A percentile compares a stretch with the other conserved stretches of the same genome.
phyloP scores from a whole-genome alignment of 2,797 vertebrate genomes.

The Toxotes lorentzi region DNA sequence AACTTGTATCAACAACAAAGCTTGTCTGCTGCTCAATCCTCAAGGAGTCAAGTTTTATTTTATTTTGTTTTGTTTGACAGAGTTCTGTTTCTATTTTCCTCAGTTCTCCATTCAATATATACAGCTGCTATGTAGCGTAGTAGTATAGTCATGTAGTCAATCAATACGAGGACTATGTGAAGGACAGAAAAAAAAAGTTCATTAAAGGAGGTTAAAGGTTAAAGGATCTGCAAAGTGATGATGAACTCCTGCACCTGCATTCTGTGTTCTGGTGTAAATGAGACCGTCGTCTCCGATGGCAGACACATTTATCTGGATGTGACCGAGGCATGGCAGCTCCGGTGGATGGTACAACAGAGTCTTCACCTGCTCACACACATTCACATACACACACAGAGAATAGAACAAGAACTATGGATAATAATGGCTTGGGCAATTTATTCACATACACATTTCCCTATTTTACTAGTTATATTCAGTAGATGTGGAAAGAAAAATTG shows the following conservation, averaged over 20 bases:
- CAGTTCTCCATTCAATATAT: too few species aligned
- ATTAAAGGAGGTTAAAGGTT: too few species aligned
- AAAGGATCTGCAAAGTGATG: neutral
- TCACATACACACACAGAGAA: neutral
- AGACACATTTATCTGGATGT: constrained; percentile 83
- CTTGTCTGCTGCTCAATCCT: too few species aligned
- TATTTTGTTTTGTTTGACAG: too few species aligned
- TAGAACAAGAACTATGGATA: neutral
- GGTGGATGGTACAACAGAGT: constrained; percentile 85
- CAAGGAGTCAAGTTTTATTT: too few species aligned
- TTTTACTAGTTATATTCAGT: neutral
- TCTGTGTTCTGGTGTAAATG: constrained; percentile 87
- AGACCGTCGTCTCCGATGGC: constrained; percentile 89
- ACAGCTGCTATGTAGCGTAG: too few species aligned
- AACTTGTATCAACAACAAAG: too few species aligned
- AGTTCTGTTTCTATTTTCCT: too few species aligned
- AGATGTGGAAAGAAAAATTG: neutral
- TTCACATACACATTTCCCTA: neutral
- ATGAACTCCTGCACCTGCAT: constrained; percentile 79
- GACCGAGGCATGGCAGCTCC: constrained; percentile 82
- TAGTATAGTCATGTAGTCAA: too few species aligned
- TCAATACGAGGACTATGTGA: too few species aligned
- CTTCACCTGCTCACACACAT: constrained; percentile 56
- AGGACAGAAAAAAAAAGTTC: too few species aligned
- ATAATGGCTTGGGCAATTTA: neutral